phyloP scores from a whole-genome alignment of 2,113 vertebrate species.

The Helogale parvula region DNA sequence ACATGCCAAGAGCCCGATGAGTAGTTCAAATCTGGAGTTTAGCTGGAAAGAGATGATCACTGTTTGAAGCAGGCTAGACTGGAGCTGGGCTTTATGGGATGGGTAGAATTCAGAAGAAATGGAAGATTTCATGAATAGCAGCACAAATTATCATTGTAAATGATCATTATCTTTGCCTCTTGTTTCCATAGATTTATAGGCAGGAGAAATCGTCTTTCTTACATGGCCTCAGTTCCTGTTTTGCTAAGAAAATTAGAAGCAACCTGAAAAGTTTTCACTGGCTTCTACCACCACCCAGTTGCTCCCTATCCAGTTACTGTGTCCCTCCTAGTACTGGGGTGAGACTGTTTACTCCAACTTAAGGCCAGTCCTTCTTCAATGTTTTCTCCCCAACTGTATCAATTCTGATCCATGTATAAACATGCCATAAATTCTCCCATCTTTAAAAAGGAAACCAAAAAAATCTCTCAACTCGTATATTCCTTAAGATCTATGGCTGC shows the following conservation, averaged over 20 bases:
- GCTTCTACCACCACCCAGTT: neutral
- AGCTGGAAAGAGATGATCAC: neutral
- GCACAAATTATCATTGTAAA: neutral
- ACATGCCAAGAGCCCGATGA: neutral
- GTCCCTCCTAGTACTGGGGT: neutral
- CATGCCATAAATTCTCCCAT: neutral
- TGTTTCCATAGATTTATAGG: constrained; percentile 3
- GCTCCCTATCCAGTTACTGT: neutral
- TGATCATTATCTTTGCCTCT: neutral
- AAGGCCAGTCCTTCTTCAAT: neutral
- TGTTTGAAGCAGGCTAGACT: neutral
- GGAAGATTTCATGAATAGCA: neutral
- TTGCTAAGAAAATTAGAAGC: constrained; percentile 11
- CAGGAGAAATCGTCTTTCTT: neutral
- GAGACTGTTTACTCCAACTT: neutral
- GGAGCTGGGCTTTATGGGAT: neutral
- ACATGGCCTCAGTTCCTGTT: neutral
- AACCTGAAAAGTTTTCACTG: neutral
- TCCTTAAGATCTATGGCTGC: neutral
- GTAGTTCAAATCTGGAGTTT: neutral
- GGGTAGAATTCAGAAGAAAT: neutral
- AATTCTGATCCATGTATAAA: neutral
- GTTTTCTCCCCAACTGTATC: neutral
- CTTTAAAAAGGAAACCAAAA: neutral
- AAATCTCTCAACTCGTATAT: neutral